These are phyloP conservation scores for Forbesichthys papilliferus DNA, from an alignment of 2,113 vertebrate genomes.

Conservation along the genomic window DNA sequence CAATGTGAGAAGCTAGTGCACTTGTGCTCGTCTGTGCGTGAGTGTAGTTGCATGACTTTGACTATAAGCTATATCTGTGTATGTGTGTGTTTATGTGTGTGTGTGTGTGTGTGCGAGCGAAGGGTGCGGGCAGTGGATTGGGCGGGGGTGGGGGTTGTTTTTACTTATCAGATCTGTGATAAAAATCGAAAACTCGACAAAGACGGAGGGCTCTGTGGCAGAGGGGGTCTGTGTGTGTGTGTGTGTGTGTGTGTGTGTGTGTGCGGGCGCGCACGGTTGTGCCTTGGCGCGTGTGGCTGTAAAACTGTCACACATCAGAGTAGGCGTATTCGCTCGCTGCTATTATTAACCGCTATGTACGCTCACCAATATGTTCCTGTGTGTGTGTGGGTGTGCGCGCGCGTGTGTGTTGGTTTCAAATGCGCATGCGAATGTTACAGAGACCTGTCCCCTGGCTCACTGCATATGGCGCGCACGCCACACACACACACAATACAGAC, in stretches of 20 bases:
- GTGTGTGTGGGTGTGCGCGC: no score
- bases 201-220: slow-evolving; percentile 66
- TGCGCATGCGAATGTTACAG: slow-evolving; percentile 74
- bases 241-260: slow-evolving; percentile 34
- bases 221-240: slow-evolving; percentile 58
- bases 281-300: slow-evolving; percentile 63
- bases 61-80: slow-evolving; percentile 32
- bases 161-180: slow-evolving; percentile 66
- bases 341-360: slow-evolving; percentile 79
- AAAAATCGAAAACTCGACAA: slow-evolving; percentile 72
- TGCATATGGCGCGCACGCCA: slow-evolving; percentile 56
- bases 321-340: slow-evolving; percentile 70
- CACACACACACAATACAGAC: no score
- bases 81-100: slow-evolving; percentile 1
- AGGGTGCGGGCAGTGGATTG: slow-evolving; percentile 8
- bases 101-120: slow-evolving; percentile 13
- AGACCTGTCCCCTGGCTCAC: slow-evolving; percentile 57
- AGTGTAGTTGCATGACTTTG: slow-evolving; percentile 50
- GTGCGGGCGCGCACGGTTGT: slow-evolving; percentile 41
- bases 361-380: slow-evolving; percentile 72
- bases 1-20: slow-evolving; percentile 21
- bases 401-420: slow-evolving; percentile 37
- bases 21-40: slow-evolving; percentile 26
- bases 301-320: slow-evolving; percentile 79
- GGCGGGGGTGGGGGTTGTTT: slow-evolving; percentile 73